Base-by-base conservation (phyloP, 2,113 vertebrate species). In the Pseudorasbora parva region DNA sequence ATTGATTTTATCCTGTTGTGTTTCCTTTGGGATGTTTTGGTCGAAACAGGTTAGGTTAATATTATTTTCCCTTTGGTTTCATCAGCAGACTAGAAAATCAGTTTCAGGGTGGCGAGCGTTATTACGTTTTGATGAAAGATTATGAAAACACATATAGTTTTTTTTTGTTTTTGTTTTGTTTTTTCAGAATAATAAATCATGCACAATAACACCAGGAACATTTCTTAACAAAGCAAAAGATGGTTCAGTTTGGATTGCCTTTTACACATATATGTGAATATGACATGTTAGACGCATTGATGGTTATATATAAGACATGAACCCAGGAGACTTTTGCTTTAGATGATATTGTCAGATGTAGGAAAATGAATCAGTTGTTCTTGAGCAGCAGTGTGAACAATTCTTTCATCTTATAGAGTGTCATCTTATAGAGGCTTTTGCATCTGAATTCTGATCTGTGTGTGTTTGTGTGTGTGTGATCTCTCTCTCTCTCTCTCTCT, bases 321-420 rank as follows among this genome's bases (percentile, higher is more conserved):
- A 60, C 37, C 51, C 51, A 68, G 25, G n/a, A n/a, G 56, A 62
- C n/a, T 81, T 78, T 60, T 64, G 21, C 54, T 62, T 7, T n/a
- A 27, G 54, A 73, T 79, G 85, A 81, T 76, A 41, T 59, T 17
- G 75, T 84, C 71, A 78, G n/a, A 51, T 37, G n/a, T 56, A 49
- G 41, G 19, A 77, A 47, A 81, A 81, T 23, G 33, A 47, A 78
- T 84, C 47, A 51, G 43, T 64, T 45, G 33, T 57, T 56, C 23
- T 68, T 75, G 82, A 81, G 82, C 81, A 81, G 82, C 41, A 10
- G 71, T 60, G 82, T 86, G 85, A 83, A 69, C 85, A 80, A n/a
- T n/a, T n/a, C n/a, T n/a, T n/a, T n/a, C n/a, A n/a, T n/a, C n/a
- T n/a, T n/a, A n/a, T n/a, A n/a, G n/a, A n/a, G n/a, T n/a, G n/a